Conservation (phyloP, 2,113 vertebrate genomes). For the Ophiodon elongatus region DNA sequence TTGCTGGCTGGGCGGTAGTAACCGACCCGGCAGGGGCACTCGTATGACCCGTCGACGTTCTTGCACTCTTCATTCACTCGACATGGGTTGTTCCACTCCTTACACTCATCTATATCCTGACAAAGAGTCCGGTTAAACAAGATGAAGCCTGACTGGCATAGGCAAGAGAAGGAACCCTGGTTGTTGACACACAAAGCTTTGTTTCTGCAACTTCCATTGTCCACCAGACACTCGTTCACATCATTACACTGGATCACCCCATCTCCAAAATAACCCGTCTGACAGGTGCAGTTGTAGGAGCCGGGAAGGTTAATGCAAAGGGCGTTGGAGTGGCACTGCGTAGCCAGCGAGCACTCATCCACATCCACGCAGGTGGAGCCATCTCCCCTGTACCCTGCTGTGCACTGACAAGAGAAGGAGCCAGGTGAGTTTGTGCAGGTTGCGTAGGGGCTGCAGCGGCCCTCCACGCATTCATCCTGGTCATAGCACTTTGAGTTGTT, state of each 20-base stretch:
- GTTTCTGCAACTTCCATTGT: constrained; percentile 84
- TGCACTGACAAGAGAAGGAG: constrained; percentile 82
- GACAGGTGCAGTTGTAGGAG: constrained; percentile 83
- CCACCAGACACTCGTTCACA: constrained; percentile 83
- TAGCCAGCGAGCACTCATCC: constrained; percentile 78
- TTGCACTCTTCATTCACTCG: constrained; percentile 81
- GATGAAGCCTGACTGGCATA: constrained; percentile 77
- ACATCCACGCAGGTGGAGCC: constrained; percentile 82
- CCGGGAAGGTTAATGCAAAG: constrained; percentile 83
- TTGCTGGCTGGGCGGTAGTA: constrained; percentile 73
- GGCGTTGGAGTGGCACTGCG: constrained; percentile 80
- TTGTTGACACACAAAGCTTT: constrained; percentile 82
- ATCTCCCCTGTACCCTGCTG: constrained; percentile 80
- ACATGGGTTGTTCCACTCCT: constrained; percentile 66
- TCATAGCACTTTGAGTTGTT: constrained; percentile 79
- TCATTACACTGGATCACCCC: constrained; percentile 81
- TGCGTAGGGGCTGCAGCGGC: constrained; percentile 78
- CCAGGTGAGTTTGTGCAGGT: constrained; percentile 82
- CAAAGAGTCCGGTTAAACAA: constrained; percentile 83
- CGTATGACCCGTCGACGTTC: constrained; percentile 83
- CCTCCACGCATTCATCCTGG: constrained; percentile 80
- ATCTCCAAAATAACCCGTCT: constrained; percentile 82
- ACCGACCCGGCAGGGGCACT: constrained; percentile 81
- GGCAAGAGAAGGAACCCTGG: constrained; percentile 83
- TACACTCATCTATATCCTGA: constrained; percentile 85